Conservation (phyloP, 2,113 vertebrate species). For the Vimba vimba region DNA sequence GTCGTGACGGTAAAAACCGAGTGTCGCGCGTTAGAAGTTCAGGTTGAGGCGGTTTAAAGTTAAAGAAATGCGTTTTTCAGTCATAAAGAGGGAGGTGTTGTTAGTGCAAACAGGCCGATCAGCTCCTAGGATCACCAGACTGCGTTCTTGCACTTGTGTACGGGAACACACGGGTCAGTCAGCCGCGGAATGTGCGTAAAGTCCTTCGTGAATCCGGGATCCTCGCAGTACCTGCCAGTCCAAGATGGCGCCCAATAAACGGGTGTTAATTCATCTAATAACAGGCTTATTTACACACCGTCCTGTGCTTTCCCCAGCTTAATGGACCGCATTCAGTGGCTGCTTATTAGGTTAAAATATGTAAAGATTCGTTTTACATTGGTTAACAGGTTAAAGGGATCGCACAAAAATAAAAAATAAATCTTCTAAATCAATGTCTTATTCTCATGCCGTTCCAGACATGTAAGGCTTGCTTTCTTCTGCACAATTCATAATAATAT, state of each 20-base stretch:
- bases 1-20: not conserved
- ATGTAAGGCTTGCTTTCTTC: not conserved
- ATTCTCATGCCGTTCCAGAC: not conserved
- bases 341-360: not conserved
- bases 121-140: not conserved
- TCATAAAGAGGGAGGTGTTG: not conserved
- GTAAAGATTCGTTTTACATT: not conserved
- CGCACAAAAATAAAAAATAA: not conserved
- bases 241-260: conserved; percentile 28
- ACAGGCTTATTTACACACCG: not conserved
- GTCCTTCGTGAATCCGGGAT: not conserved
- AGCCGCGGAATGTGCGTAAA: conserved; percentile 4
- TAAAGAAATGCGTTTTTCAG: not conserved
- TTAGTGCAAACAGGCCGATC: conserved; percentile 4
- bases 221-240: not conserved
- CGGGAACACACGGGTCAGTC: not conserved
- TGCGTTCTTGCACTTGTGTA: not conserved
- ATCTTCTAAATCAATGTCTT: not conserved
- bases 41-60: not conserved
- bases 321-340: not conserved
- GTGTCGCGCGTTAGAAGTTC: not conserved
- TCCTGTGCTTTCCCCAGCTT: not conserved
- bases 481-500: too few relatives aligned
- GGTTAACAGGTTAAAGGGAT: not conserved
- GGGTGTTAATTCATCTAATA: not conserved